Conservation (phyloP, 2,113 vertebrate genomes). For the Platysteira castanea region DNA sequence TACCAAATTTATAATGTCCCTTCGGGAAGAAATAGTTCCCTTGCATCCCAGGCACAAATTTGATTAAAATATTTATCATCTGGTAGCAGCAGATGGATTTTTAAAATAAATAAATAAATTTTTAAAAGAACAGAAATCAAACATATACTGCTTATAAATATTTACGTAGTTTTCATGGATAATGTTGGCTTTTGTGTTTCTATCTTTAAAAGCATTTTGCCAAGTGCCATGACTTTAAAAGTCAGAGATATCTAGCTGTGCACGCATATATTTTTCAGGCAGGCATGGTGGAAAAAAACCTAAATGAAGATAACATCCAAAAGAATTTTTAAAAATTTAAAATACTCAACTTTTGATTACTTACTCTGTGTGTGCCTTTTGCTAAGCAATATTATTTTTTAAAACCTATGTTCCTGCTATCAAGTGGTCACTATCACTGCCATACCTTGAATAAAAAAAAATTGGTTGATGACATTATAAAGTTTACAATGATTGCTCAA, state of each 20-base stretch:
- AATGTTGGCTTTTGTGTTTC: constrained; percentile 29
- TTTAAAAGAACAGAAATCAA: constrained; percentile 1
- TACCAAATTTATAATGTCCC: not conserved
- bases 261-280: constrained; percentile 50
- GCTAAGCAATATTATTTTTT: not conserved
- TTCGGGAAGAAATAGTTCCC: not conserved
- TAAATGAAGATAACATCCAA: constrained; percentile 28
- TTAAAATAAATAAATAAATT: not conserved
- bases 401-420: not conserved
- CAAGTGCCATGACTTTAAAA: constrained; percentile 34
- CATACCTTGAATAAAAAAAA: not conserved
- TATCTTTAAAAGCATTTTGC: constrained; percentile 39
- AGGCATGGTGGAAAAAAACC: not conserved
- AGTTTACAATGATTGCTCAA: not conserved
- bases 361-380: not conserved
- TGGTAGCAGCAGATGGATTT: constrained; percentile 37
- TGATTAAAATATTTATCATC: constrained; percentile 41
- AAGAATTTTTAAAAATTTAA: not conserved
- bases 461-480: not conserved
- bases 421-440: not conserved
- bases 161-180: not conserved
- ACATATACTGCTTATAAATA: constrained; percentile 43
- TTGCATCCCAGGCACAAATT: not conserved
- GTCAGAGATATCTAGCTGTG: constrained; percentile 21
- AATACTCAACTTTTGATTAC: not conserved